Percentiles rank a stretch among this genome's conserved stretches.
Evolutionary conservation across 2,797 vertebrate genomes (phyloP).

Genomic region (Pseudomugil tenellus): DNA sequence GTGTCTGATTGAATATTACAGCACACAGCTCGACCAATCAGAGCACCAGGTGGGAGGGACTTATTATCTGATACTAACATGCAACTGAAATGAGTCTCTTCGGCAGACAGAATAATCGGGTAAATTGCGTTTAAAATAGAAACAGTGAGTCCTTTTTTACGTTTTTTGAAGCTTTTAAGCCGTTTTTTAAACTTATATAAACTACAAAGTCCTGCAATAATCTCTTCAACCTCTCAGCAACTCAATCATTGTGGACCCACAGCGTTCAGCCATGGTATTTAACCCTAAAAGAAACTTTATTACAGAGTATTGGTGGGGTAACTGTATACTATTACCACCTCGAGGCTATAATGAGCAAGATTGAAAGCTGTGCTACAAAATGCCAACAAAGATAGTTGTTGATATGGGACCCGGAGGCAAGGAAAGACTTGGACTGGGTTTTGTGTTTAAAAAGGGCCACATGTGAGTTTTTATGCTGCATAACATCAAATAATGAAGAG

Average conservation of each 20-base stretch:
- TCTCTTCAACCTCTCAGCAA: conserved; percentile 30
- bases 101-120: conserved; percentile 52
- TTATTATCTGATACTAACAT: conserved; percentile 44
- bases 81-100: conserved; percentile 53
- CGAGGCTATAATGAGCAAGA: conserved; percentile 79
- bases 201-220: conserved; percentile 43
- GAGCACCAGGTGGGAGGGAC: conserved; percentile 55
- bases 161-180: conserved; percentile 11
- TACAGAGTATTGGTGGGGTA: conserved; percentile 75
- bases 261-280: conserved; percentile 57
- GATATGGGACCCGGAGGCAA: conserved; percentile 44
- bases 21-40: conserved; percentile 70
- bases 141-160: conserved; percentile 59
- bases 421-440: conserved; percentile 27
- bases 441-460: conserved; percentile 37
- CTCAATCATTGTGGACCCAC: conserved; percentile 40
- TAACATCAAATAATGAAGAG: conserved; percentile 26
- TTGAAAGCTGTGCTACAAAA: conserved; percentile 74
- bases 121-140: conserved; percentile 59
- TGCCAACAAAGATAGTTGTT: conserved; percentile 43
- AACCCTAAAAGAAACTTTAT: conserved; percentile 74
- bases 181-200: conserved; percentile 13
- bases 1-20: conserved; percentile 76
- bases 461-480: conserved; percentile 31
- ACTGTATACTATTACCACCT: conserved; percentile 79